phyloP scores from a whole-genome alignment of 2,113 vertebrate genomes.

The Ceyx melanurus region DNA sequence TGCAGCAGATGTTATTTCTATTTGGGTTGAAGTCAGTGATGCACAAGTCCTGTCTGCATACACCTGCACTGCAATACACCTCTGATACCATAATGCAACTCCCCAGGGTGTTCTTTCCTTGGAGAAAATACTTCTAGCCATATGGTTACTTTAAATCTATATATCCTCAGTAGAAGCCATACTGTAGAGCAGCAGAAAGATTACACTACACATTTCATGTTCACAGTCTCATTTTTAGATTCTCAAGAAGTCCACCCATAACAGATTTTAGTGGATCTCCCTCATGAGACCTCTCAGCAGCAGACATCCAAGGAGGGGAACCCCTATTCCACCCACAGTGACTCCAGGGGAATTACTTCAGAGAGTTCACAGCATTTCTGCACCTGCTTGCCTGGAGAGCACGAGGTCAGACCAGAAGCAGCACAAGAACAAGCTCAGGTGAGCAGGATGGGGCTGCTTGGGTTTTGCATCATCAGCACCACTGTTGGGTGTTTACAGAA shows the following conservation, averaged over 20 bases:
- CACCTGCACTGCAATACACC: neutral
- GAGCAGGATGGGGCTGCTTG: neutral
- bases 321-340: neutral
- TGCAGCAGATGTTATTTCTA: conserved; percentile 12
- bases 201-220: neutral
- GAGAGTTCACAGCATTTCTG: neutral
- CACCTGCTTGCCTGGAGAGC: neutral
- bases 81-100: neutral
- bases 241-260: neutral
- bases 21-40: neutral
- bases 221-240: neutral
- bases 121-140: neutral
- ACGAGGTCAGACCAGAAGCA: neutral
- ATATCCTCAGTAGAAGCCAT: neutral
- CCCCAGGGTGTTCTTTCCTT: neutral
- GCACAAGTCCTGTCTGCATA: neutral
- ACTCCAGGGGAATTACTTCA: neutral
- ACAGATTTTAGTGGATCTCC: neutral
- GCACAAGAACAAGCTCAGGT: neutral
- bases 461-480: neutral
- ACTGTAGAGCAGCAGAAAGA: neutral
- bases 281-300: neutral
- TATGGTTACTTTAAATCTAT: neutral
- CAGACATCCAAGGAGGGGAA: neutral
- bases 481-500: neutral